Conservation (phyloP, 2,113 vertebrate genomes). For the Tautogolabrus adspersus region DNA sequence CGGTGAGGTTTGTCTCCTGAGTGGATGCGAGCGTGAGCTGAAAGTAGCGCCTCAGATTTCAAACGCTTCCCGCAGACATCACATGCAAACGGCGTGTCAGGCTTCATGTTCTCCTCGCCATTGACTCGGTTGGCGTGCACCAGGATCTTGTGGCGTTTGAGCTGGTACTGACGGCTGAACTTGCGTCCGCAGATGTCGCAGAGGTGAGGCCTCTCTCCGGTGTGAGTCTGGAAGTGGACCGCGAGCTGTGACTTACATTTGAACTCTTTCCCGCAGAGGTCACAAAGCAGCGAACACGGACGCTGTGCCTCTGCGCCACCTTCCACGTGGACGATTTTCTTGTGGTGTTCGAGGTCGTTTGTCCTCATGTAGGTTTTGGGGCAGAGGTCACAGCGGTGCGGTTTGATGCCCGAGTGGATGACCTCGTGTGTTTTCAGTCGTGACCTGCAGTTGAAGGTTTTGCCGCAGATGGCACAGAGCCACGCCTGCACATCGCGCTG, state of each 20-base stretch:
- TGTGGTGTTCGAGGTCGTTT: constrained; percentile 76
- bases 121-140: constrained; percentile 7
- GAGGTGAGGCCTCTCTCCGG: constrained; percentile 72
- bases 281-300: constrained; percentile 63
- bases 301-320: neutral
- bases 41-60: constrained; percentile 43
- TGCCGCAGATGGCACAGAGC: constrained; percentile 71
- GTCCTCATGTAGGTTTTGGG: constrained; percentile 77
- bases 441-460: constrained; percentile 74
- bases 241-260: constrained; percentile 69
- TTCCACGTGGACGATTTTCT: constrained; percentile 47
- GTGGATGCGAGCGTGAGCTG: constrained; percentile 52
- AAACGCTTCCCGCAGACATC: constrained; percentile 57
- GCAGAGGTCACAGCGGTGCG: constrained; percentile 68
- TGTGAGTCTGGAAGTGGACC: constrained; percentile 68
- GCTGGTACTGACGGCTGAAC: constrained; percentile 69
- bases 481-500: constrained; percentile 41
- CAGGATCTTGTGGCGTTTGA: constrained; percentile 67
- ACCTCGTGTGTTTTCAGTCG: constrained; percentile 70
- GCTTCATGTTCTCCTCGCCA: fast-evolving
- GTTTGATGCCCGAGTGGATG: constrained; percentile 74
- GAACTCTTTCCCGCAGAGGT: constrained; percentile 74
- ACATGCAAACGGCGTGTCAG: constrained; percentile 5
- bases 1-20: constrained; percentile 41
- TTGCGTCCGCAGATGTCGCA: constrained; percentile 76